Percentiles rank a stretch among this genome's conserved stretches.
phyloP scores from a whole-genome alignment of 2,113 vertebrate genomes.

The Myocastor coypus region DNA sequence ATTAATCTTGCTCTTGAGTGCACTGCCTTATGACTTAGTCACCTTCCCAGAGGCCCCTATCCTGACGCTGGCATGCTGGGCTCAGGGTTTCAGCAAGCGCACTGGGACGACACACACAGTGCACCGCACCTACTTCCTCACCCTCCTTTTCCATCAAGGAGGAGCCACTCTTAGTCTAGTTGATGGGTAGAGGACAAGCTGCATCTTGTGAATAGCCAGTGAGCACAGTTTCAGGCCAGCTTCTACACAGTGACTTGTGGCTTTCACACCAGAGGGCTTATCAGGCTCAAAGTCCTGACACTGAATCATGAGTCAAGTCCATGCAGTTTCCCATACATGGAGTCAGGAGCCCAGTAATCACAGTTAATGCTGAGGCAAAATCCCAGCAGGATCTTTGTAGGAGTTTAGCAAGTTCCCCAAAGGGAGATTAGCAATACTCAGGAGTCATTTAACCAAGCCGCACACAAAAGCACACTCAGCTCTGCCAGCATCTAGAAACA shows the following conservation, averaged over 20 bases:
- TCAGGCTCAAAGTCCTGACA: not conserved
- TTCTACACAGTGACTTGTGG: not conserved
- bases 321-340: not conserved
- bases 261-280: not conserved
- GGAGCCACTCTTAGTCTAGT: not conserved
- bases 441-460: not conserved
- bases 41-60: not conserved
- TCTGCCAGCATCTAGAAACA: not conserved
- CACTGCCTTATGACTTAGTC: not conserved
- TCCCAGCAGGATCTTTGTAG: not conserved
- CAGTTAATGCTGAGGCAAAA: not conserved
- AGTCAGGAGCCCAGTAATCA: not conserved
- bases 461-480: not conserved
- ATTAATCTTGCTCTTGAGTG: not conserved
- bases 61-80: no score
- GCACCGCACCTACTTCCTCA: not conserved
- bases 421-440: not conserved
- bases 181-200: not conserved
- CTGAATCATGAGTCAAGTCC: not conserved
- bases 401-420: conserved; percentile 48
- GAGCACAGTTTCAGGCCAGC: not conserved
- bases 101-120: not conserved
- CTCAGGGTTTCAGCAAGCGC: not conserved
- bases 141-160: not conserved
- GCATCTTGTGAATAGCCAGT: not conserved